Evolutionary conservation across 2,797 vertebrate species (phyloP), one percentile per base, ranked within the genome.

Genomic region (Phylloscopus collybita): DNA sequence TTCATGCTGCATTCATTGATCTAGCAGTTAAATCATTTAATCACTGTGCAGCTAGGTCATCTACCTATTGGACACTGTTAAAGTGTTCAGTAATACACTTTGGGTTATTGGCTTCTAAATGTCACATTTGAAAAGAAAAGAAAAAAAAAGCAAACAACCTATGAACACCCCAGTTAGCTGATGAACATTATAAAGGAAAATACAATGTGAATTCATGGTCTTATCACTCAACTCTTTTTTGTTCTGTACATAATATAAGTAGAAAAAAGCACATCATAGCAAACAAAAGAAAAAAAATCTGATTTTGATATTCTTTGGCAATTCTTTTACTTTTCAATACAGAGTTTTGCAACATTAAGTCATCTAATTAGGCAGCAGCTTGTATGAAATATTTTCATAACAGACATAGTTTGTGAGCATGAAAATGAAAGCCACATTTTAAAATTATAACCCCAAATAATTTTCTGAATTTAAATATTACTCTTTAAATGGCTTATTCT

Each of bases 1-100:
- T 92, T 94, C 85, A 67, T 81, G 80, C 90, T 92, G 74, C 78
- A 78, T 91, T 91, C 86, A 92, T 93, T 93, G 92, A 95, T 95
- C 76, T 75, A 76, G 67, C 67, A 91, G 78, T 81, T 88, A 94
- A 89, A 81, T 90, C 93, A 90, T 85, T 93, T 96, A 94, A 95
- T 84, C 91, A 80, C 57, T 57, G 74, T 88, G 85, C 70, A 94
- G 92, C 71, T 88, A 54, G 56, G 70, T 86, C 12, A 0, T 75
- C 85, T 91, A 53, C 53, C 56, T 92, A 34, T 76, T 1, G 16
- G 82, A 76, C 76, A 45, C 49, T 64, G 56, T 64, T 90, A 45
- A 78, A 82, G 67, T 84, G 62, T 86, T 85, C 69, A 73, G 26
- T 44, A 81, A 86, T 70, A 60, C 49, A 45, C 26, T 91, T 76